Evolutionary conservation across 2,888 invertebrate genomes (phyloP), one percentile per base, ranked within the genome.

Genomic region (Lithophane leautieri): DNA sequence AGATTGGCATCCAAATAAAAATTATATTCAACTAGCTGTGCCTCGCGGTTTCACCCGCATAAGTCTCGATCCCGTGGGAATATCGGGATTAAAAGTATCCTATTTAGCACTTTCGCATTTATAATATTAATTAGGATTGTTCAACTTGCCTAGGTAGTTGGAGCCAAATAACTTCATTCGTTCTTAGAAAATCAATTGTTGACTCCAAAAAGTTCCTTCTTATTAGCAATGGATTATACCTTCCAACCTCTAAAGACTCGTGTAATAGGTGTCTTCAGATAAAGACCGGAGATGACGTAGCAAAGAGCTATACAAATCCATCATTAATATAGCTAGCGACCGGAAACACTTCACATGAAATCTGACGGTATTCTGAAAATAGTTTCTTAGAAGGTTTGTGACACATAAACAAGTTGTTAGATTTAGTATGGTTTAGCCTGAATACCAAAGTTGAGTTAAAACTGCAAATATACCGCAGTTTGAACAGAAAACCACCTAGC

Each of bases 301-400:
- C 73, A 73, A 73, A 80, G 72, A 56, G 40, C 73, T 80, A n/a
- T 63, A 81, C 61, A 67, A 66, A 65, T 47, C 28, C 22, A 50
- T 44, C 22, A 54, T 34, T 47, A 50, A 25, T 74, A 54, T 50
- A 34, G 28, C 61, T 50, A 22, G 61, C 22, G 61, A 56, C 54
- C 61, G 78, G 78, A 67, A 78, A 22, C 40, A 75, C 47, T 67
- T 74, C 50, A 62, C 66, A 74, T 61, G 40, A 81, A 76, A 73
- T 66, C 40, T 42, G 47, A 42, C 28, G 34, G 40, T 19, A 47
- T 78, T 81, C 66, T 1, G 50, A 50, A 81, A n/a, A 40, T 50
- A 4, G 47, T 71, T 74, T 74, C 65, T 56, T 50, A 0, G 60
- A 54, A 62, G 47, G 28, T 61, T 28, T 54, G 34, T 50, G 40